Base-by-base conservation (phyloP, 2,797 vertebrate genomes). In the Alfaro cultratus region DNA sequence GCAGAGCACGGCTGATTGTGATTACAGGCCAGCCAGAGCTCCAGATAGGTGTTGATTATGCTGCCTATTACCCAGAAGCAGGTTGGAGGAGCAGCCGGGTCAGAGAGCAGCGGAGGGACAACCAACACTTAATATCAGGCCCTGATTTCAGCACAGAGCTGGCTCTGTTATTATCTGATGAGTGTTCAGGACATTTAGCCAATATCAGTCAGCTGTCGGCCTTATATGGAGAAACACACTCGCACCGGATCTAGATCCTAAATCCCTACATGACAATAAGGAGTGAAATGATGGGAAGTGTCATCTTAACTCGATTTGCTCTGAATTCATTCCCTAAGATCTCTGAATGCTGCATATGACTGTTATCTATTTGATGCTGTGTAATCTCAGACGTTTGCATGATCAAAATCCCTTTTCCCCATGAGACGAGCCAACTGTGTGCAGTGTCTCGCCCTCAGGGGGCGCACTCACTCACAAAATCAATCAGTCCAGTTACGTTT, bases 1-100 rank as follows among this genome's bases (percentile, higher is more conserved):
- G 86, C 87, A 91, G 89, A 83, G 51, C 86, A 91, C 85, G 77
- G 80, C 77, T 89, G 92, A 89, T 90, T 87, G 90, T 90, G 88
- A 93, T 90, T 91, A 84, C 83, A 86, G 87, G 70, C 83, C 80
- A 81, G 82, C 23, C 57, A 78, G 75, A 76, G 86, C 91, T 92
- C 87, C 89, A 87, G 86, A 91, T 85, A 89, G 89, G 75, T 85
- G 88, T 85, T 86, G 89, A 78, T 85, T 90, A 85, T 78, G 82
- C 51, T 73, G 67, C 80, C 77, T 78, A 43, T 81, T 89, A 83
- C 51, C 77, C 55, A 83, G 80, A n/a, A 46, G 70, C 81, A 73
- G 60, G 51, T 72, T 49, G 51, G 80, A 73, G 81, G 60, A 47
- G 77, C 75, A 78, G 67, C 76, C 62, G 67, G 85, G 85, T 86